Base-by-base conservation (phyloP, 2,888 invertebrate genomes). In the Dasypolia templi region DNA sequence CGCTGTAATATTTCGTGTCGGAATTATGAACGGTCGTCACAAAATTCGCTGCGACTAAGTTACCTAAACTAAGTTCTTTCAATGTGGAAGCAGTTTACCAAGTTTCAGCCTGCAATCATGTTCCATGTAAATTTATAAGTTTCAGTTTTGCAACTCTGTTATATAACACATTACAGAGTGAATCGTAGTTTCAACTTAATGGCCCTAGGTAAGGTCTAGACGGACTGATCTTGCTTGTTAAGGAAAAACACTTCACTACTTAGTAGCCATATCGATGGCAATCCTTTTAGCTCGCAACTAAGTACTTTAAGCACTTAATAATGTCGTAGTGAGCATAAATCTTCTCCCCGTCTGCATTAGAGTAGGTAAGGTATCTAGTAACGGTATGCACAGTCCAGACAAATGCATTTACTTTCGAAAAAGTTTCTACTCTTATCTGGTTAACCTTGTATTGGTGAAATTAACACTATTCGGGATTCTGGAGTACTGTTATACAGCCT, bases 111-210 rank as follows among this genome's bases (percentile, higher is more conserved):
- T 81, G 90, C 90, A 92, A 90, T 91, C 89, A 89, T 91, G 90
- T 90, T 90, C 83, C 86, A 87, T 89, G 89, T 85, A 89, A 91
- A 91, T 91, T 90, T 86, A 83, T 72, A 88, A 89, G 89, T 92
- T 89, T 83, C 79, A 85, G 86, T 90, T 88, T 88, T 81, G 74
- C 78, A 87, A 91, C 87, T 89, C 87, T 87, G 87, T 89, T 87
- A 88, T 85, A 85, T 85, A 83, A 84, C 85, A 83, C 83, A 77
- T 83, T 83, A 84, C 66, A 19, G 3, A 61, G n/a, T 64, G n/a
- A 77, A 70, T 71, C 67, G 79, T 77, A 79, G 76, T 81, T 82
- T 49, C 39, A 32, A 44, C 69, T 82, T 84, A 85, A 83, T 81
- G 68, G 79, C 56, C 42, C 61, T 35, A 79, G 77, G 76, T 79